Percentiles rank a stretch among this genome's conserved stretches.
Conservation (phyloP, 1,140 invertebrate species). For the Tachypleus tridentatus region DNA sequence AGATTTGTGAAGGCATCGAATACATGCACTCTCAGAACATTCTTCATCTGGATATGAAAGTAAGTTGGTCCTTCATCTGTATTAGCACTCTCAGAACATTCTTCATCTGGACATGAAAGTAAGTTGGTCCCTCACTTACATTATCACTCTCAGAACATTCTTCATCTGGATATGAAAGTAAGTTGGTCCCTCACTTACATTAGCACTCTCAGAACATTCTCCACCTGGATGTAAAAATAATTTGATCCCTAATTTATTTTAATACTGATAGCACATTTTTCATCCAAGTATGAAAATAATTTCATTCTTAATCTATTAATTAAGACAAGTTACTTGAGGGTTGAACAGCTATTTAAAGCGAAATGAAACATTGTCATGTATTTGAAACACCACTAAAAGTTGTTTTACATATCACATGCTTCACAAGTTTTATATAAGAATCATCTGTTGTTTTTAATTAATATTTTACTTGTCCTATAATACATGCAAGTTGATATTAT, state of each 20-base stretch:
- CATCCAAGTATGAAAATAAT: conserved; percentile 92
- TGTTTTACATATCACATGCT: no score
- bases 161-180: conserved; percentile 95
- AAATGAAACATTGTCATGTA: no score
- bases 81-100: conserved; percentile 70
- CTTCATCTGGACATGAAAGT: conserved; percentile 95
- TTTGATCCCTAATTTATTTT: conserved; percentile 13
- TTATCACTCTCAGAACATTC: conserved; percentile 71
- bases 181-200: conserved; percentile 17
- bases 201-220: conserved; percentile 77
- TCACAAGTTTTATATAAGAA: no score
- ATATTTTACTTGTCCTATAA: no score
- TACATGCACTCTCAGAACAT: conserved; percentile 92
- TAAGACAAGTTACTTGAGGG: no score
- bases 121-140: conserved; percentile 23
- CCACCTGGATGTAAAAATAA: conserved; percentile 92
- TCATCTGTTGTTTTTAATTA: no score
- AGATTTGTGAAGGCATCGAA: conserved; percentile 90
- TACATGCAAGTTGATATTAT: no score
- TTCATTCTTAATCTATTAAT: no score
- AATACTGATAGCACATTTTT: conserved; percentile 77
- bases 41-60: conserved; percentile 92
- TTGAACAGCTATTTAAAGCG: no score
- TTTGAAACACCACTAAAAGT: no score
- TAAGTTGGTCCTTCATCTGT: conserved; percentile 33